Conservation (phyloP, 2,113 vertebrate species). For the Saimiri boliviensis region DNA sequence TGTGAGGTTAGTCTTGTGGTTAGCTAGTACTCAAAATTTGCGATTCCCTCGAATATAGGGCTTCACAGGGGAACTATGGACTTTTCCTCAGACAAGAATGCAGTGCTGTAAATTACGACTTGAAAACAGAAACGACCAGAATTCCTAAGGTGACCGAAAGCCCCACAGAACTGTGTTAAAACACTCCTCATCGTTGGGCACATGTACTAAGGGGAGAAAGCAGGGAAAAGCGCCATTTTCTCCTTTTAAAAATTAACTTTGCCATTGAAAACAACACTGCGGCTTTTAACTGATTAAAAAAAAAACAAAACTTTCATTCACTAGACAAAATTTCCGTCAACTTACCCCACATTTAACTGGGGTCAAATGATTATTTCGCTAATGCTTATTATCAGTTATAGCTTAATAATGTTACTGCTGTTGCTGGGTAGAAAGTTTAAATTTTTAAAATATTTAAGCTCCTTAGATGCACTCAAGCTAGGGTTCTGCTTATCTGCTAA, state of each 20-base stretch:
- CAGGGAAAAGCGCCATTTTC: background rate
- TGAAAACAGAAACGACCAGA: conserved; percentile 65
- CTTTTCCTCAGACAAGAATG: conserved; percentile 68
- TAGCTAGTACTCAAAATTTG: conserved; percentile 70
- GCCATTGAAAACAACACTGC: background rate
- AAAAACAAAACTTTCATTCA: background rate
- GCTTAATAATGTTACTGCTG: background rate
- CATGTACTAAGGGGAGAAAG: background rate
- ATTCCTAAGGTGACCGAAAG: background rate
- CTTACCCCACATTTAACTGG: background rate
- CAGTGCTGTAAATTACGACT: conserved; percentile 68
- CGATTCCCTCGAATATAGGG: conserved; percentile 55
- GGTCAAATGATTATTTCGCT: background rate
- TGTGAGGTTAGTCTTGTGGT: conserved; percentile 61
- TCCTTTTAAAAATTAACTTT: background rate
- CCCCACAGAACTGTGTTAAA: background rate
- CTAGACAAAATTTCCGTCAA: background rate
- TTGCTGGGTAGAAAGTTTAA: background rate
- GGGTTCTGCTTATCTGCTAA: background rate
- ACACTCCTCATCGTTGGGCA: background rate
- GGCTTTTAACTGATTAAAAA: conserved; percentile 10
- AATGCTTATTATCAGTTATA: background rate
- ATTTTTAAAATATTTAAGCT: background rate
- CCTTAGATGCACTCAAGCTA: background rate
- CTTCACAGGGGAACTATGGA: conserved; percentile 62